These are phyloP conservation scores for Hipparchia sbordonii DNA, from an alignment of 2,888 invertebrate genomes.

Conservation along the genomic window DNA sequence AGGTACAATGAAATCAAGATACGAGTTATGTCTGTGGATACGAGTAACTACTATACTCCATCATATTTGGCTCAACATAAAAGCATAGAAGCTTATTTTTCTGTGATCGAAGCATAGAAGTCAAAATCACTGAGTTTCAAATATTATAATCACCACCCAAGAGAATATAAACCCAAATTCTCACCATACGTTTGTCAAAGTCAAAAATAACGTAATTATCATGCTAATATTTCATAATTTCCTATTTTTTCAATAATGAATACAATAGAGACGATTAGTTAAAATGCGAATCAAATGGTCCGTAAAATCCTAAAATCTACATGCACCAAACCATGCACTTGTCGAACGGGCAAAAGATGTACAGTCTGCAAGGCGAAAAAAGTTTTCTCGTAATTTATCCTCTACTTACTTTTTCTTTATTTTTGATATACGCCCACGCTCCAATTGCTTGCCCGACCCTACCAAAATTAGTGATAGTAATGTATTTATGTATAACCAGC, in stretches of 20 bases:
- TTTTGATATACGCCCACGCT: neutral
- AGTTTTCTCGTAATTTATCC: slow-evolving; percentile 47
- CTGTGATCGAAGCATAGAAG: neutral
- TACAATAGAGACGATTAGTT: slow-evolving; percentile 3
- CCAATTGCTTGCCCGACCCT: too few species aligned
- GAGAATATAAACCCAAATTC: too few species aligned
- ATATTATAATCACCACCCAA: neutral
- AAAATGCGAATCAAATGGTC: slow-evolving; percentile 47
- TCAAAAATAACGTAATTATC: neutral
- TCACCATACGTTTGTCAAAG: neutral
- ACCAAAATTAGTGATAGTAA: too few species aligned
- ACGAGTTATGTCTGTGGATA: too few species aligned
- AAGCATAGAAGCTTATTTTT: too few species aligned
- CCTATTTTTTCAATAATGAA: neutral
- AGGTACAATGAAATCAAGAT: too few species aligned
- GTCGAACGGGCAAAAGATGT: slow-evolving; percentile 44
- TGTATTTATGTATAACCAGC: too few species aligned
- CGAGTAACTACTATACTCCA: too few species aligned
- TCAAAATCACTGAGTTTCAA: neutral
- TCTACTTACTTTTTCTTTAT: neutral
- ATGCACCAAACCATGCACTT: slow-evolving; percentile 45
- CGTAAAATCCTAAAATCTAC: slow-evolving; percentile 43
- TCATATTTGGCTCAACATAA: too few species aligned
- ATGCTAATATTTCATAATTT: neutral
- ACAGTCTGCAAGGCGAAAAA: slow-evolving; percentile 43